Conservation (phyloP, 2,797 vertebrate genomes). For the Malurus leucopterus region DNA sequence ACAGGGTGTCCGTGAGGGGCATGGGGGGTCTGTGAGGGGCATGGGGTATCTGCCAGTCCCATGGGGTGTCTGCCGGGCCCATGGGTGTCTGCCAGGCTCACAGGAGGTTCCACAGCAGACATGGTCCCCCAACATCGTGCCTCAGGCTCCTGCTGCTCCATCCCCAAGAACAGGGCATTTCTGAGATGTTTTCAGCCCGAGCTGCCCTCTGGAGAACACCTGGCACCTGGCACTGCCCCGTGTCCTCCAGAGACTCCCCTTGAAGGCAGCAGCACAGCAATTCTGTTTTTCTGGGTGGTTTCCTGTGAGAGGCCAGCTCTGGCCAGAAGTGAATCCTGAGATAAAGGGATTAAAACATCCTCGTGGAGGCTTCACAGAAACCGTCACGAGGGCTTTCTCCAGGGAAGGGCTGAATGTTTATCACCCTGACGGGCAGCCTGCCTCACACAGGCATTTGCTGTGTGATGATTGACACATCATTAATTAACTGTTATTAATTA, state of each 20-base stretch:
- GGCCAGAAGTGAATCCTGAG: background rate
- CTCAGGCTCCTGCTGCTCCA: background rate
- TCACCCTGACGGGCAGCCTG: background rate
- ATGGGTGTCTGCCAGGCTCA: no score
- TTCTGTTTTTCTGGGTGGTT: background rate
- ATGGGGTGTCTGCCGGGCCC: background rate
- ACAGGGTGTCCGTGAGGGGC: no score
- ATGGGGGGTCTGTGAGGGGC: no score
- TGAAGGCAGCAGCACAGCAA: background rate
- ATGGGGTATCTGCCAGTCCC: no score
- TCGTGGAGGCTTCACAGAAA: background rate
- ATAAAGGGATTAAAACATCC: conserved; percentile 24
- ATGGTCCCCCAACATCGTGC: rapidly evolving
- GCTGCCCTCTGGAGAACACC: background rate
- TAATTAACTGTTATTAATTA: conserved; percentile 52
- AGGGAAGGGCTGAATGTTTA: background rate
- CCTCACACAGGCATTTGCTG: background rate
- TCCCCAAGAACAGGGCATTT: rapidly evolving
- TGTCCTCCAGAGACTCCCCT: background rate
- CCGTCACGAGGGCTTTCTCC: background rate
- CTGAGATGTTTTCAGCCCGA: background rate
- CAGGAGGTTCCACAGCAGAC: background rate
- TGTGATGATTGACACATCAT: background rate
- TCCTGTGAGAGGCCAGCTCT: background rate
- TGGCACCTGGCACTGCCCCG: background rate